A percentile compares a stretch with the other conserved stretches of the same genome.
These are phyloP conservation scores for Carposina sasakii DNA, from an alignment of 1,140 invertebrate species.

Conservation along the genomic window DNA sequence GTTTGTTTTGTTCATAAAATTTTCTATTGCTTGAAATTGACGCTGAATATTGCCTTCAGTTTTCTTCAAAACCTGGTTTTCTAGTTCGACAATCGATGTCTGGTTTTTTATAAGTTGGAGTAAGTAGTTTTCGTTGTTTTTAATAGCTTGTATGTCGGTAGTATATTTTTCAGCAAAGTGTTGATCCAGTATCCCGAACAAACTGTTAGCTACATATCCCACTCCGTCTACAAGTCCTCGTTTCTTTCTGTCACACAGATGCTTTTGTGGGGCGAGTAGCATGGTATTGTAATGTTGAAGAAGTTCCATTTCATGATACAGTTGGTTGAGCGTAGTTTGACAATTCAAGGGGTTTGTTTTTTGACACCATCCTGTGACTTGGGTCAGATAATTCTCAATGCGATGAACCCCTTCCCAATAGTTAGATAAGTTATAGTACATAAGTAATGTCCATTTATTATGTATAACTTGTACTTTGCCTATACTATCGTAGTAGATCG, in stretches of 20 bases:
- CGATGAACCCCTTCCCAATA: background rate
- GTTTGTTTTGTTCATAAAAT: background rate
- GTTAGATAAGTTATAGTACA: background rate
- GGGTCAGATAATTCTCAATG: background rate
- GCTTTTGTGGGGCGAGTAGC: background rate
- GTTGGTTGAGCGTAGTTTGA: background rate
- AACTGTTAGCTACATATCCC: slow-evolving; percentile 1
- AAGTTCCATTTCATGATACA: background rate
- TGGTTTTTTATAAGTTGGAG: background rate
- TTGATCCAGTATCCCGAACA: slow-evolving; percentile 1
- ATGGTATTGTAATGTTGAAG: background rate
- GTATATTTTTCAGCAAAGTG: background rate
- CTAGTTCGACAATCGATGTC: background rate
- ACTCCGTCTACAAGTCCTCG: slow-evolving; percentile 23
- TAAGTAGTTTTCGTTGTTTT: background rate
- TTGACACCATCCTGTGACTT: background rate
- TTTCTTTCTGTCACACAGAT: slow-evolving; percentile 11
- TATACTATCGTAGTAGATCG: background rate
- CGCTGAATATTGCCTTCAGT: background rate
- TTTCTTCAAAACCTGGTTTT: background rate
- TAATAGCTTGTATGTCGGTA: background rate
- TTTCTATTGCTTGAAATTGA: background rate
- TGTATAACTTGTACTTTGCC: background rate
- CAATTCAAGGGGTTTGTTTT: background rate
- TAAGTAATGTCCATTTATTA: background rate